Conservation (phyloP, 2,888 invertebrate species). For the Erpobdella octoculata region DNA sequence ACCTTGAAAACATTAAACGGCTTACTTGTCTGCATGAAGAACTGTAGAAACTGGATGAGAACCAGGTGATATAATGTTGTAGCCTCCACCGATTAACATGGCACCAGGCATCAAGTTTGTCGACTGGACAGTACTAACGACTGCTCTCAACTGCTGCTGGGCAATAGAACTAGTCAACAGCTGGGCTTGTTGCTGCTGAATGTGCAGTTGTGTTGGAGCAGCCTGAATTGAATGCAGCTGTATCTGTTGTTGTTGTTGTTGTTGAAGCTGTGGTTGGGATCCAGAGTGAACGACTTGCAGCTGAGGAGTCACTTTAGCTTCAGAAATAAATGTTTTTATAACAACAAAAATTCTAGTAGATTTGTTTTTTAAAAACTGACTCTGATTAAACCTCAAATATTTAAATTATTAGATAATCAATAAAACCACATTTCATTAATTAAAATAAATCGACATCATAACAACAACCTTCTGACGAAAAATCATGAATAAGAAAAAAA, state of each 20-base stretch:
- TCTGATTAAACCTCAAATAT: no score
- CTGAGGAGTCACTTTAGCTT: constrained; percentile 20
- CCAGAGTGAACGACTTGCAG: background rate
- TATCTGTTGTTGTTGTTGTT: background rate
- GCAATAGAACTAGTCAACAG: background rate
- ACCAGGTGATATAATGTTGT: constrained; percentile 10
- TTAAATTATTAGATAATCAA: no score
- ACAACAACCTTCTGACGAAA: no score
- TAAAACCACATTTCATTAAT: no score
- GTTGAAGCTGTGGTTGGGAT: background rate
- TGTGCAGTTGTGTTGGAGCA: background rate
- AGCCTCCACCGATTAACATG: constrained; percentile 8
- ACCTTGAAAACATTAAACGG: background rate
- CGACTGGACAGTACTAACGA: background rate
- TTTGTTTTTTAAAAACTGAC: no score
- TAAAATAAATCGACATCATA: no score
- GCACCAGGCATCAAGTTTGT: background rate
- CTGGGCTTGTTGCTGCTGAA: constrained; percentile 18
- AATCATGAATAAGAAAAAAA: no score
- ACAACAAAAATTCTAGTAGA: no score
- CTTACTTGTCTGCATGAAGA: constrained; percentile 19
- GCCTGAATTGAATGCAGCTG: constrained; percentile 9
- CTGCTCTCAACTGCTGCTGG: background rate
- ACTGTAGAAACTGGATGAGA: background rate
- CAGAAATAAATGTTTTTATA: no score